Evolutionary conservation across 92 coral and sea anemone genomes (phyloP), one percentile per base, ranked within the genome.

Genomic region (Nematostella vectensis): DNA sequence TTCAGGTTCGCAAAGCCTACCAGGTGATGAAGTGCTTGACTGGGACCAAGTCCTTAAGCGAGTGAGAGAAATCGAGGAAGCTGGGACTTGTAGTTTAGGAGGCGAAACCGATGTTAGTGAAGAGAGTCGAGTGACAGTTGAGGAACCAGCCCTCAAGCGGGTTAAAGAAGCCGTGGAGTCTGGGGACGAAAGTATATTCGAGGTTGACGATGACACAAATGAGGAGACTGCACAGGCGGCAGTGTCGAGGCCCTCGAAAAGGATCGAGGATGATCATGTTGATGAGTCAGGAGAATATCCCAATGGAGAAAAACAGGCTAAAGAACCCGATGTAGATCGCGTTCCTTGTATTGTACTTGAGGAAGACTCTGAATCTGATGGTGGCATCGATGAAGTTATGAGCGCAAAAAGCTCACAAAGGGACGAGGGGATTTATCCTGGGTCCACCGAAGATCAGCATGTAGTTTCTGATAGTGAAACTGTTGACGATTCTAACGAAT

Each of bases 21-120:
- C 15, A 8, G 15, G 42, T 36, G 23, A 19, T 22, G 51, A 45
- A 19, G 51, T 9, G 51, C 4, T 19, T 17, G 51, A 45, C 18
- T 22, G 9, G 4, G 51, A 45, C 17, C 51, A 11, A 45, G 51
- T 45, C 51, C 51, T 45, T 17, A 45, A 45, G 23, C 51, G 51
- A 11, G 18, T 10, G 9, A 11, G 51, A 11, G 18, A 10, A 11
- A 19, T 11, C 9, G 51, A 45, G 51, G 23, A 10, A 6, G 51
- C 51, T 11, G 51, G 51, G 12, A 45, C 17, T 19, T 11, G 18
- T 15, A 33, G 8, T 6, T 33, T 15, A 15, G 40, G 40, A 33
- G 15, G 15, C 40, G 40, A 33, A 6, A n/a, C n/a, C n/a, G n/a
- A n/a, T 15, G 42, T 8, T 15, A 8, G 42, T 36, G 42, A 36